Conservation (phyloP, 2,888 invertebrate species). For the Limenitis camilla region DNA sequence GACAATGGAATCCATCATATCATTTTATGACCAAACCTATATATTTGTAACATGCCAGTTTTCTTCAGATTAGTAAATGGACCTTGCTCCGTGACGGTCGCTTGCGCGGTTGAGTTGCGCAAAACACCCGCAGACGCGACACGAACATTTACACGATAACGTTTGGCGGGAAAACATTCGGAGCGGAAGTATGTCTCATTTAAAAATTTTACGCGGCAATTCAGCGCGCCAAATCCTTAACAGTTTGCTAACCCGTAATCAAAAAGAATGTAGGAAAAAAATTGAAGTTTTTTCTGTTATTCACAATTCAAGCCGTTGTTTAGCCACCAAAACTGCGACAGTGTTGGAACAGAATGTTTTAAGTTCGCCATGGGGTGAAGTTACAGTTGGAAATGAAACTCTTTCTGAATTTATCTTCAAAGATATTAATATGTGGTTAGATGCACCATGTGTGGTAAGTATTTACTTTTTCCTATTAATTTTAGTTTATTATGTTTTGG, state of each 20-base stretch:
- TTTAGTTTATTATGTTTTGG: neutral
- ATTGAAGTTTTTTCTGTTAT: constrained; percentile 5
- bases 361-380: constrained; percentile 65
- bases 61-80: constrained; percentile 33
- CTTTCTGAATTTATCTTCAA: constrained; percentile 76
- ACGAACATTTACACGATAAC: constrained; percentile 45
- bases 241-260: constrained; percentile 22
- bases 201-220: constrained; percentile 66
- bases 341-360: constrained; percentile 47
- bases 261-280: constrained; percentile 34
- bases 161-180: constrained; percentile 46
- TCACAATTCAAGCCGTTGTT: constrained; percentile 34
- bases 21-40: neutral
- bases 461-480: neutral
- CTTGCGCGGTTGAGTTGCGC: constrained; percentile 37
- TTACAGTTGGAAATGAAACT: constrained; percentile 70
- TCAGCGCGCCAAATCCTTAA: constrained; percentile 55
- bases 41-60: neutral
- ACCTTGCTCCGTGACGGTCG: constrained; percentile 53
- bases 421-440: constrained; percentile 70
- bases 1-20: no score
- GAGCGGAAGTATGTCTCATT: constrained; percentile 55
- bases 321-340: constrained; percentile 51
- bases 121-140: constrained; percentile 40
- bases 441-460: constrained; percentile 79